These are phyloP conservation scores for Anseranas semipalmata DNA, from an alignment of 2,113 vertebrate genomes.

Conservation along the genomic window DNA sequence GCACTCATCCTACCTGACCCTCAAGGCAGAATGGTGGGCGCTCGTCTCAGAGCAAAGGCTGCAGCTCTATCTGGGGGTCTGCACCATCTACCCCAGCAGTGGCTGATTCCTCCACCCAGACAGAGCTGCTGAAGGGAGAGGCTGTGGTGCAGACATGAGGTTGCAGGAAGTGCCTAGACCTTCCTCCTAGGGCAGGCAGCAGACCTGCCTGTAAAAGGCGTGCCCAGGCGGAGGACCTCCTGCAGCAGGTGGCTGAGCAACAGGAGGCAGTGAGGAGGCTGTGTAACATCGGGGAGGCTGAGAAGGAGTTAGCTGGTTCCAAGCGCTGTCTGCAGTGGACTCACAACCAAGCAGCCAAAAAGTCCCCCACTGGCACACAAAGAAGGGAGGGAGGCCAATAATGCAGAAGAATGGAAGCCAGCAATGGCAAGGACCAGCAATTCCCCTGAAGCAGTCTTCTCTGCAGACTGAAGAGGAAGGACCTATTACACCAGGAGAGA, in stretches of 20 bases:
- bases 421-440: no score
- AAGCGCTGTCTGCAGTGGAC: neutral
- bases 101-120: neutral
- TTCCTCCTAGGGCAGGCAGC: neutral
- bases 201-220: neutral
- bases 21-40: neutral
- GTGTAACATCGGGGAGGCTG: no score
- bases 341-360: no score
- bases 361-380: no score
- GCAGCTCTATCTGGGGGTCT: neutral
- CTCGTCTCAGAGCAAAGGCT: neutral
- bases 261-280: neutral
- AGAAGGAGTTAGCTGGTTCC: no score
- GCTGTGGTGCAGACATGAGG: neutral
- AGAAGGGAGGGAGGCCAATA: no score
- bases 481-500: no score
- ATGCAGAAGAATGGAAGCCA: no score
- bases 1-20: neutral
- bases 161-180: neutral
- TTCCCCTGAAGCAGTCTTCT: no score
- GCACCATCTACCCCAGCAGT: neutral
- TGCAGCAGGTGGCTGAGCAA: neutral
- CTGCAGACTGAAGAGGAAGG: no score
- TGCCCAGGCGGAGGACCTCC: neutral
- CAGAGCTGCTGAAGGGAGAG: neutral